Conservation (phyloP, 2,113 vertebrate genomes). For the Corythornis cristatus region DNA sequence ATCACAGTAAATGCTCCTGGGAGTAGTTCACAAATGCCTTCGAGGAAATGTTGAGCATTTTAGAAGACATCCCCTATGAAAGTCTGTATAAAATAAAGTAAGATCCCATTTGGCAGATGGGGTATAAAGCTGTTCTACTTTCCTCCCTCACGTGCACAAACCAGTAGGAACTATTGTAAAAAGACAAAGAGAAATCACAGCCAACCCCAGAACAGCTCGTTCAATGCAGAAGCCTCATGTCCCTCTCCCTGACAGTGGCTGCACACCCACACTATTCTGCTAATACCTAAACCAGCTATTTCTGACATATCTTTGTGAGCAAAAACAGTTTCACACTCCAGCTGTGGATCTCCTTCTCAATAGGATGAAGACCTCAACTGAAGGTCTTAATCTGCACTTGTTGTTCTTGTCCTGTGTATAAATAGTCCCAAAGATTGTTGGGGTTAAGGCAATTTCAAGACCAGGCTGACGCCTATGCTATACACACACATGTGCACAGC, state of each 20-base stretch:
- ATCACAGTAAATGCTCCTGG: background rate
- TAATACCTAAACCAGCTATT: background rate
- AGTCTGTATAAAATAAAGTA: background rate
- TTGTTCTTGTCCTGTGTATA: background rate
- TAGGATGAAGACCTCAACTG: background rate
- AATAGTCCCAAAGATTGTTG: background rate
- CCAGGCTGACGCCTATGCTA: background rate
- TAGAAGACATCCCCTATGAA: background rate
- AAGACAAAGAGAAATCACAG: background rate
- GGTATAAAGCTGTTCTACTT: background rate
- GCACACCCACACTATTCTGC: background rate
- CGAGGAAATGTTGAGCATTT: background rate
- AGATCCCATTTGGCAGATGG: background rate
- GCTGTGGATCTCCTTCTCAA: background rate
- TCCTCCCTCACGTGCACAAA: background rate
- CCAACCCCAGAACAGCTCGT: background rate
- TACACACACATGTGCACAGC: background rate
- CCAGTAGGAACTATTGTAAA: background rate
- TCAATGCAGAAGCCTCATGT: background rate
- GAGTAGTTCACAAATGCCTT: background rate
- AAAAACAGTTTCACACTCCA: background rate
- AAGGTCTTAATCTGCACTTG: background rate
- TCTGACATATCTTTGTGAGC: background rate
- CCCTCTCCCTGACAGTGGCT: background rate
- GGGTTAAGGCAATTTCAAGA: background rate